Conservation (phyloP, 2,888 invertebrate species). For the Hypercompe scribonia region DNA sequence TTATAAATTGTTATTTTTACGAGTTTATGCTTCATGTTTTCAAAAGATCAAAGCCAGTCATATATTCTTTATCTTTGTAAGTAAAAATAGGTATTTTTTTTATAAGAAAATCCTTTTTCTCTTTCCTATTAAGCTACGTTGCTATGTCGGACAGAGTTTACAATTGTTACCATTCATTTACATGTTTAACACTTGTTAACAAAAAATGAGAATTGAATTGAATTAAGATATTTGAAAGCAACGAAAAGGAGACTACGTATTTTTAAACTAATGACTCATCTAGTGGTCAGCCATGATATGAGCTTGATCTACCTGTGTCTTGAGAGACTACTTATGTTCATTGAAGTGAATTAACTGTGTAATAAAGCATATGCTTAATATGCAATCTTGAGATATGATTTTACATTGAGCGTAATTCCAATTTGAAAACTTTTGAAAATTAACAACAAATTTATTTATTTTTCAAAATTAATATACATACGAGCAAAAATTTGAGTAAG, state of each 20-base stretch:
- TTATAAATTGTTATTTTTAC: background rate
- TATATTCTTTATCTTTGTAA: background rate
- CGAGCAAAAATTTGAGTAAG: too few relatives aligned
- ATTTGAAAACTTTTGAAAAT: background rate
- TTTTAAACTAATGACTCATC: conserved; percentile 1
- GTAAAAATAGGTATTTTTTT: too few relatives aligned
- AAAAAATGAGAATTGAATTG: too few relatives aligned
- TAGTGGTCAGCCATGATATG: conserved; percentile 5
- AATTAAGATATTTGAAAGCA: background rate
- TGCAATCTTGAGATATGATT: background rate
- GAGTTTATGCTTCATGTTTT: background rate
- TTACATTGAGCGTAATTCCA: background rate
- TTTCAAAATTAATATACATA: too few relatives aligned
- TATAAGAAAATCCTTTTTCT: too few relatives aligned
- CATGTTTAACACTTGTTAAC: too few relatives aligned
- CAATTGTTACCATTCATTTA: too few relatives aligned
- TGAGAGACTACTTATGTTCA: background rate
- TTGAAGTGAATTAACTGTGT: background rate
- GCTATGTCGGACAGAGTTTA: too few relatives aligned
- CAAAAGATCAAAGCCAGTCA: background rate
- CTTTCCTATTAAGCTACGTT: too few relatives aligned
- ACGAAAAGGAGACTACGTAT: background rate
- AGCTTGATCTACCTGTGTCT: background rate
- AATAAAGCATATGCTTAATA: background rate
- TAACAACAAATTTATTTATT: too few relatives aligned